Evolutionary conservation across 2,113 vertebrate species (phyloP), one percentile per base, ranked within the genome.

Genomic region (Ptilorrhoa leucosticta): DNA sequence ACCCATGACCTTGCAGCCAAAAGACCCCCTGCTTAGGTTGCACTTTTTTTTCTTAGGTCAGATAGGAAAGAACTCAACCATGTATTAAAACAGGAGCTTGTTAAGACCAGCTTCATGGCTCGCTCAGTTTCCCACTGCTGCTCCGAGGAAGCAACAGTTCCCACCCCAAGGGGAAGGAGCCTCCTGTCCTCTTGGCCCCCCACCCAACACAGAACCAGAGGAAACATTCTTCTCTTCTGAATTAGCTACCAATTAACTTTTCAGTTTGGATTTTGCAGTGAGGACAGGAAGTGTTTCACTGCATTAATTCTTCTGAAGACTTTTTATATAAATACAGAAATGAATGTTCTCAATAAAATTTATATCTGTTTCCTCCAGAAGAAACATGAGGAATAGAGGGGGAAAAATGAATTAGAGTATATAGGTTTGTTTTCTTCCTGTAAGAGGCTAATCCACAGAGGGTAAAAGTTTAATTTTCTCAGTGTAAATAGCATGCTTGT

Each of bases 41-140:
- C 87, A 88, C 75, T 68, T 94, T 87, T 81, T 85, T 91, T 61
- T 91, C 71, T 88, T 80, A 45, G 64, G 58, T 77, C 88, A 88
- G 50, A 65, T 6, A 89, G 85, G 75, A 83, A 90, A 96, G 88
- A 96, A 93, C 44, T 95, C 87, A 51, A 37, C 51, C 68, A 27
- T 24, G 63, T 63, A 44, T 37, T 95, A 88, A 94, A 95, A 78
- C 37, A 95, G 82, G 64, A 90, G 71, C 48, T 51, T 23, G 75
- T 42, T 56, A 63, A 88, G 11, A 45, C 19, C 82, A 56, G 27
- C 44, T 40, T 48, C 27, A 28, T 2, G 6, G 72, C 77, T 79
- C 1, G 0, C 51, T 51, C 48, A 2, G 31, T 58, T 80, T 83
- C 81, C 75, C 82, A 31, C 33, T 58, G 66, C 68, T 2, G 7